Base-by-base conservation (phyloP, 2,888 invertebrate species). In the Laothoe populi region DNA sequence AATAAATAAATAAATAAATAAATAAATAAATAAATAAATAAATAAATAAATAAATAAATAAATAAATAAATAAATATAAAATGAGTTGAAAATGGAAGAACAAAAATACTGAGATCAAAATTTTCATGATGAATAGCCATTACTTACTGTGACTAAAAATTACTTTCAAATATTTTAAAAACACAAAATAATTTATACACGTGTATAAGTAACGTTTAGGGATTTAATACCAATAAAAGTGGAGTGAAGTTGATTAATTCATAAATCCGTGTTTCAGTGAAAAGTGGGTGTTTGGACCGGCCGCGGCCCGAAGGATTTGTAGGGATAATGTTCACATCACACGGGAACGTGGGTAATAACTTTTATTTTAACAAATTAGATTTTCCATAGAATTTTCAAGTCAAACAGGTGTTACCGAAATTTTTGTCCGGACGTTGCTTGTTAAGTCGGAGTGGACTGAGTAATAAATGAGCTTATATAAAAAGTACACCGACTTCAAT, bases 241-340 rank as follows among this genome's bases (percentile, higher is more conserved):
- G 13, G 24, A 24, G 26, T 49, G 49, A 49, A 26, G 48, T 48
- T 48, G 48, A 48, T 48, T 48, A 48, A 48, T 48, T 24, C 48
- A 24, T 48, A 48, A 48, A n/a, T 48, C 24, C 46, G 23, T 48
- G 13, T 48, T 48, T 4, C n/a, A 26, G 31, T 49, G 31, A 49
- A 31, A 49, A 49, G 31, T 49, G 31, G 31, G 31, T 26, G 10
- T 31, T 49, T 26, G 16, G 16, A 24, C 16, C 31, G 24, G 31
- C 8, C 49, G 7, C 26, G 11, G 26, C n/a, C 48, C 11, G 16
- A 49, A n/a, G 49, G 49, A 49, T 49, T 49, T 49, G 49, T 49
- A 49, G 31, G 31, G 31, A 49, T 49, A 49, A 31, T 31, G 31
- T 31, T 31, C 49, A 24, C 48, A 48, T 48, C 24, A 49, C 31